phyloP scores from a whole-genome alignment of 1,140 invertebrate genomes.

The Bicyclus anynana region DNA sequence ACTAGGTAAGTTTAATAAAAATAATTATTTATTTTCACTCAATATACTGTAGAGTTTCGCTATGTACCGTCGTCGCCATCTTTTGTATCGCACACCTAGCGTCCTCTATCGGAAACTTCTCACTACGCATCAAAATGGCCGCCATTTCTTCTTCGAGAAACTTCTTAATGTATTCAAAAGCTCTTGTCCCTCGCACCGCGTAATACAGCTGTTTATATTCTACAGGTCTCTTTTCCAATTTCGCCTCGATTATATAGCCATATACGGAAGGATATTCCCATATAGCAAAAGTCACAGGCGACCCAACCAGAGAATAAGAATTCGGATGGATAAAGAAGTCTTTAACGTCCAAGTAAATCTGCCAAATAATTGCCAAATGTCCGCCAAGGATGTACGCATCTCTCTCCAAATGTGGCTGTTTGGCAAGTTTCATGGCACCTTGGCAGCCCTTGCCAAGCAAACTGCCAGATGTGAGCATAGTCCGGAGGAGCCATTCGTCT shows the following conservation, averaged over 20 bases:
- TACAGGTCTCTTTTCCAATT: conserved; percentile 49
- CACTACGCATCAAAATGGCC: conserved; percentile 44
- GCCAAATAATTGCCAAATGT: conserved; percentile 89
- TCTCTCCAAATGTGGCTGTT: conserved; percentile 80
- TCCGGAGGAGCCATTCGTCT: conserved; percentile 87
- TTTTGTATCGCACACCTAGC: conserved; percentile 57
- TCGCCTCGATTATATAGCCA: conserved; percentile 64
- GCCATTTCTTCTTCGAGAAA: conserved; percentile 57
- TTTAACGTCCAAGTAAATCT: conserved; percentile 79
- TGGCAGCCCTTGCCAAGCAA: conserved; percentile 90
- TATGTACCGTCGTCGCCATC: conserved; percentile 57
- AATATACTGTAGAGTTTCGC: conserved; percentile 57
- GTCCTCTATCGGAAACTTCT: conserved; percentile 54
- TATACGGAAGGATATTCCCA: conserved; percentile 83
- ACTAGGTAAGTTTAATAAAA: no score
- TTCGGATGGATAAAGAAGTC: conserved; percentile 68
- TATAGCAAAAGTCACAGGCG: conserved; percentile 87
- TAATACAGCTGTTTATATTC: conserved; percentile 59
- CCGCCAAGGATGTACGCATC: conserved; percentile 89
- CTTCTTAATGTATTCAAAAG: conserved; percentile 56
- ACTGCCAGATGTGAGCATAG: conserved; percentile 86
- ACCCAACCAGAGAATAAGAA: conserved; percentile 82
- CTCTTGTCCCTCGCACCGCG: conserved; percentile 52
- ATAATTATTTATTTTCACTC: conserved; percentile 17
- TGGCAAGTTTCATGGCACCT: conserved; percentile 86